phyloP scores from a whole-genome alignment of 2,113 vertebrate genomes.

The Mormyrus iriodes region DNA sequence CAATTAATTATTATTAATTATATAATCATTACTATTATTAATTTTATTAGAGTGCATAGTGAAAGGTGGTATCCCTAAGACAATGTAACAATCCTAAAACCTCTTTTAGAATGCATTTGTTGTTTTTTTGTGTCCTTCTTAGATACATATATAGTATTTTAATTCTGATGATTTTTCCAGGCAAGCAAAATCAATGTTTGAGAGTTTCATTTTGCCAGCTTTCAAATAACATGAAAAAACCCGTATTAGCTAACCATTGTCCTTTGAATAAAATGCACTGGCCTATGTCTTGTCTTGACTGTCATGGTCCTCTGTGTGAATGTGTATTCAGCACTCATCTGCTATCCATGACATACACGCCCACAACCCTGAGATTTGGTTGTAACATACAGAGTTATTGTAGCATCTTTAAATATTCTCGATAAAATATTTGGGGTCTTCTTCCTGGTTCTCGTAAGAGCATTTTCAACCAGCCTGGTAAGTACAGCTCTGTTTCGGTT shows the following conservation, averaged over 20 bases:
- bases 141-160: neutral
- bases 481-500: constrained; percentile 54
- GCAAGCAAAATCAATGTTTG: neutral
- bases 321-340: neutral
- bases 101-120: neutral
- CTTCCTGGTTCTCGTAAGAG: constrained; percentile 55
- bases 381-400: constrained; percentile 45
- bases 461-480: constrained; percentile 58
- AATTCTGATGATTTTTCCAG: neutral
- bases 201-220: neutral
- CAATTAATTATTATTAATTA: neutral
- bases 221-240: neutral
- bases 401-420: constrained; percentile 60
- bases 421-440: constrained; percentile 62
- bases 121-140: neutral
- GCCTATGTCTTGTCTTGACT: neutral
- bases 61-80: neutral
- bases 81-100: neutral
- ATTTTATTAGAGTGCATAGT: neutral
- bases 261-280: neutral
- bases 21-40: neutral
- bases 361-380: constrained; percentile 37
- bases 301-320: neutral
- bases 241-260: neutral
- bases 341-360: constrained; percentile 50